Percentiles rank a stretch among this genome's conserved stretches.
These are phyloP conservation scores for Cenopis cana DNA, from an alignment of 2,888 invertebrate species.

Conservation along the genomic window DNA sequence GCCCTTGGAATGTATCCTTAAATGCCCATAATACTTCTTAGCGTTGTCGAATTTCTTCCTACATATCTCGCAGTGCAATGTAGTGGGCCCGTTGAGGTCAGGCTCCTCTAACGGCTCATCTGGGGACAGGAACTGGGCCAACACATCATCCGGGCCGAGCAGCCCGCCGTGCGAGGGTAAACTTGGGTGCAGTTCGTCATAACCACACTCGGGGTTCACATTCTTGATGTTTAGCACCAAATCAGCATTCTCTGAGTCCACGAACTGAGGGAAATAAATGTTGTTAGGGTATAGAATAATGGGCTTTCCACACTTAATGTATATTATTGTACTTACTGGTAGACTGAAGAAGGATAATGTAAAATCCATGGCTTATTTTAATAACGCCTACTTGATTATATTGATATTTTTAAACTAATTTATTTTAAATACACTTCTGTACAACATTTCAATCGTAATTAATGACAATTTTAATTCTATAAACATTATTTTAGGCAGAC, in stretches of 20 bases:
- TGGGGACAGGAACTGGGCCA: constrained; percentile 74
- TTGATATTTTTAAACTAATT: no score
- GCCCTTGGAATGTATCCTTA: constrained; percentile 77
- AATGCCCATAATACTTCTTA: constrained; percentile 79
- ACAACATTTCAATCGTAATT: neutral
- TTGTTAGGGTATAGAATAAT: neutral
- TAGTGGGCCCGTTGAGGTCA: constrained; percentile 76
- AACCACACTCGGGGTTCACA: constrained; percentile 59
- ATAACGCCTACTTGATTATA: no score
- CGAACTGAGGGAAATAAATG: constrained; percentile 61
- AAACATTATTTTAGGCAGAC: neutral
- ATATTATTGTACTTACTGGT: constrained; percentile 65
- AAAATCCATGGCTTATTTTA: constrained; percentile 64
- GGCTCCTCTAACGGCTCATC: constrained; percentile 78
- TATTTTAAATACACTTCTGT: neutral
- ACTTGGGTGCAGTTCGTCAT: constrained; percentile 63
- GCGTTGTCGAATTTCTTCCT: constrained; percentile 77
- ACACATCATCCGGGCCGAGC: constrained; percentile 69
- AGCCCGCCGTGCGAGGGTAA: constrained; percentile 63
- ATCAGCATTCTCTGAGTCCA: constrained; percentile 67
- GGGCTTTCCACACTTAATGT: constrained; percentile 2
- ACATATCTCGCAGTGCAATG: constrained; percentile 78
- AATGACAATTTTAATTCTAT: neutral
- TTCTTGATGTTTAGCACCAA: constrained; percentile 59
- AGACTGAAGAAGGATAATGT: constrained; percentile 73